Evolutionary conservation across 2,888 invertebrate species (phyloP).

Genomic region (Drosophila falleni): DNA sequence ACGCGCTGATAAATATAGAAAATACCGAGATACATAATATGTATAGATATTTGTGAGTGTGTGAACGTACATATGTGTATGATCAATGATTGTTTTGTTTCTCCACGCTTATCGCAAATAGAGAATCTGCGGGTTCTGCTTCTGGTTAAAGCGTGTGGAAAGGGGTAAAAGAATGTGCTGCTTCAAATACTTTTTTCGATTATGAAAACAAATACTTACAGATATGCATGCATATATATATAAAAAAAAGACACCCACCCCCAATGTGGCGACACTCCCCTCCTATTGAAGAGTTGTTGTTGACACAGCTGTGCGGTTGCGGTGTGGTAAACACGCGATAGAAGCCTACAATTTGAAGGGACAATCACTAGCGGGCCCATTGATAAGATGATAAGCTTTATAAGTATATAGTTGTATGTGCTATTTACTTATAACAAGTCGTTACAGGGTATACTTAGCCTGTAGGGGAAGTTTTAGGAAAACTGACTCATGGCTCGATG

Average conservation of each 20-base stretch:
- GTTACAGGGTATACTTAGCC: slow-evolving; percentile 3
- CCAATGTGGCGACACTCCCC: background rate
- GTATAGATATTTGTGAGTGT: slow-evolving; percentile 3
- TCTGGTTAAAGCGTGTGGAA: slow-evolving; percentile 5
- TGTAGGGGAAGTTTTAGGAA: background rate
- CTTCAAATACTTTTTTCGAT: slow-evolving; percentile 14
- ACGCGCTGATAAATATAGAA: slow-evolving; percentile 70
- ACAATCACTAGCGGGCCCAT: slow-evolving; percentile 20
- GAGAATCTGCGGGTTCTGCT: slow-evolving; percentile 19
- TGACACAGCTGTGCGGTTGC: slow-evolving; percentile 45
- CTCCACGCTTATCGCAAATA: slow-evolving; percentile 46
- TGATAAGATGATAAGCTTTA: slow-evolving; percentile 56
- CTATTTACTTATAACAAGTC: slow-evolving; percentile 12
- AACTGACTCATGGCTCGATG: slow-evolving; percentile 54
- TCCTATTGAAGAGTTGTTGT: slow-evolving; percentile 13
- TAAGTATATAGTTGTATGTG: slow-evolving; percentile 6
- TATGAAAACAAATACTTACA: slow-evolving; percentile 6
- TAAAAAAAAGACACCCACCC: background rate
- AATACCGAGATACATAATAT: slow-evolving; percentile 16
- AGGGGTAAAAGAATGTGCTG: background rate
- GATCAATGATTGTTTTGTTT: slow-evolving; percentile 45
- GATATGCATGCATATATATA: background rate
- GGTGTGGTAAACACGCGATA: slow-evolving; percentile 30
- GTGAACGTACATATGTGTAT: background rate
- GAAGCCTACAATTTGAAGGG: slow-evolving; percentile 27